Evolutionary conservation across 2,797 vertebrate species (phyloP), one percentile per base, ranked within the genome.

Genomic region (Notolabrus celidotus): DNA sequence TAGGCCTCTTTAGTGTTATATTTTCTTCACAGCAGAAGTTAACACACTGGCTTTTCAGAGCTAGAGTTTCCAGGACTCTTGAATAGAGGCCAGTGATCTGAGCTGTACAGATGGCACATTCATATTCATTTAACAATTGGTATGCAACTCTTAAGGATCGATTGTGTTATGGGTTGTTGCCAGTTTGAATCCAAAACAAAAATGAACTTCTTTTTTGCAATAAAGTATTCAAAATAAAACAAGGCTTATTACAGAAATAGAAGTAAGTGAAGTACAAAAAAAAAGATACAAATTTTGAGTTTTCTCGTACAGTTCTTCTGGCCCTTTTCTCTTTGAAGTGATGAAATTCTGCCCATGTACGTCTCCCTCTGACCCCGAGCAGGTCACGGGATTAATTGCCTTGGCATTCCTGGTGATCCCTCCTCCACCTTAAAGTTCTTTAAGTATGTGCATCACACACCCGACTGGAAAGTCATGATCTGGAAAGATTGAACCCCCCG

Each of bases 341-440:
- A 83, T 80, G 49, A 76, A 53, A 83, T 86, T 90, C 76, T 71
- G 62, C 23, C 67, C 51, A 36, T 84, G 78, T 74, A 33, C 25
- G 65, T 78, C 39, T 71, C 65, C 43, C 41, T 55, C 20, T 79
- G 79, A 86, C 79, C 83, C 25, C 29, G 10, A 61, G 20, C 56
- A 68, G 80, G 75, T 87, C 86, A 80, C 0, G 2, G 65, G 85
- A 88, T 86, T 89, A 89, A 91, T 89, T 91, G 80, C 65, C 45
- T 83, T 74, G 83, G 79, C 77, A 83, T 74, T 86, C 70, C 46
- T 22, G 38, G 68, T 77, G 80, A 88, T 83, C 76, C 67, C 63
- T 72, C 75, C 55, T 77, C 49, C 68, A 77, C 64, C 51, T 63
- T 70, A 67, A 74, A 67, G 60, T 83, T 82, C 58, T 82, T 82